Conservation (phyloP, 1,140 invertebrate genomes). For the Papilio aristodemus region DNA sequence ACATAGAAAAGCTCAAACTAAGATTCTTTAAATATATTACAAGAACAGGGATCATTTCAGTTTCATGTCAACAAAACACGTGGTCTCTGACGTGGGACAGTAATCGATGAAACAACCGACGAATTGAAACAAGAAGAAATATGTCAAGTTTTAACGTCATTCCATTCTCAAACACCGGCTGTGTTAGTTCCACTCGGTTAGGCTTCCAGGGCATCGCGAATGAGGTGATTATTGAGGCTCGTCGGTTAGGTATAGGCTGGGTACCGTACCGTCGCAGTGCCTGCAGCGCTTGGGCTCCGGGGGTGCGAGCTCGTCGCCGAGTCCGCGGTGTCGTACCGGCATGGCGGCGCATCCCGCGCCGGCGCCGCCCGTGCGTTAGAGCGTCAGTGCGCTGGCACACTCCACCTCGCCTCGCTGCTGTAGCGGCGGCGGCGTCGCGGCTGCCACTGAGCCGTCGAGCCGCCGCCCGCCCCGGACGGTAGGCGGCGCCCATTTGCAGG, state of each 20-base stretch:
- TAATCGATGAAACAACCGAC: slow-evolving; percentile 33
- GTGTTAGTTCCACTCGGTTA: slow-evolving; percentile 32
- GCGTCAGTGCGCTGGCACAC: slow-evolving; percentile 51
- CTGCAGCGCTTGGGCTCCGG: slow-evolving; percentile 80
- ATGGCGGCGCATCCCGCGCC: slow-evolving; percentile 78
- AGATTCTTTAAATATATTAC: too few species aligned
- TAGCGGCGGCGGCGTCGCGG: slow-evolving; percentile 69
- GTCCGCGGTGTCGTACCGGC: slow-evolving; percentile 78
- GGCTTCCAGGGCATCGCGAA: slow-evolving; percentile 11
- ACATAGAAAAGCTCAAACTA: too few species aligned
- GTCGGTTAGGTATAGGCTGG: slow-evolving; percentile 34
- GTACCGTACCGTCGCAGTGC: slow-evolving; percentile 78
- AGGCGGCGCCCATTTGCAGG: slow-evolving; percentile 70
- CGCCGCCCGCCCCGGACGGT: slow-evolving; percentile 70
- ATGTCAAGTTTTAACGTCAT: slow-evolving; percentile 29
- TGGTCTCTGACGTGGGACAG: slow-evolving; percentile 31
- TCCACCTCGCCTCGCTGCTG: slow-evolving; percentile 61
- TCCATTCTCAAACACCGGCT: slow-evolving; percentile 17
- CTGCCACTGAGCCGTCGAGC: slow-evolving; percentile 70
- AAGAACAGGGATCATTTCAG: slow-evolving; percentile 11
- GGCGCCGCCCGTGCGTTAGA: slow-evolving; percentile 67
- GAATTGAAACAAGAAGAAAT: slow-evolving; percentile 31
- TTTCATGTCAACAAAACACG: slow-evolving; percentile 36
- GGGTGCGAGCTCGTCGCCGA: slow-evolving; percentile 74
- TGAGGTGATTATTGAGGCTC: slow-evolving; percentile 21